These are phyloP conservation scores for Mimachlamys varia DNA, from an alignment of 2,888 invertebrate species.

Conservation along the genomic window DNA sequence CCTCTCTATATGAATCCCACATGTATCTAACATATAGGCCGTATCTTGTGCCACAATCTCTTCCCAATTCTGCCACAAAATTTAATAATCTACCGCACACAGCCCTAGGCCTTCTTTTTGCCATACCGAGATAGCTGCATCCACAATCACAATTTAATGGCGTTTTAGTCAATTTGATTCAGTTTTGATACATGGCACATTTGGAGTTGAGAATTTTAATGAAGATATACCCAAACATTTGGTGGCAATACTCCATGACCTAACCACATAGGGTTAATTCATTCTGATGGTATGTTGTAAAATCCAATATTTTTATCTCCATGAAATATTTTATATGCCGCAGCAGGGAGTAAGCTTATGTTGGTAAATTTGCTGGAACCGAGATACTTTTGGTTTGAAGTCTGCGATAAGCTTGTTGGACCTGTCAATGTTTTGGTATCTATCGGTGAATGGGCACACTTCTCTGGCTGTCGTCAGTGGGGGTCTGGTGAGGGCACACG, in stretches of 20 bases:
- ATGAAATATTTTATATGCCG: not conserved
- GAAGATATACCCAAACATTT: not conserved
- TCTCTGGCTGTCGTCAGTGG: not conserved
- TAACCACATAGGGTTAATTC: conserved; percentile 21
- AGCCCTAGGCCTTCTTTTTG: not conserved
- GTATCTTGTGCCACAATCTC: not conserved
- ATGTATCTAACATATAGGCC: not conserved
- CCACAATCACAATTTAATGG: not conserved
- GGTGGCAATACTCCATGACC: not conserved
- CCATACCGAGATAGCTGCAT: not conserved
- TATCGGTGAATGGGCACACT: conserved; percentile 17
- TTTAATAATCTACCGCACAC: not conserved
- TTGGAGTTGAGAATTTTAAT: conserved; percentile 25
- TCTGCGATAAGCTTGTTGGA: not conserved
- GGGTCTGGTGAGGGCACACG: not conserved
- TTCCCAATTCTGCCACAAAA: conserved; percentile 8
- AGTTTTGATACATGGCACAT: conserved; percentile 15
- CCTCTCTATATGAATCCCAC: not conserved
- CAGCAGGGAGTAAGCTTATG: conserved; percentile 12
- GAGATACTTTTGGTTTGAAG: conserved; percentile 8
- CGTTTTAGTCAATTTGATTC: not conserved
- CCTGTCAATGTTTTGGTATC: not conserved
- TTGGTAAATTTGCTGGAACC: not conserved
- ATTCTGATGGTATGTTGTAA: conserved; percentile 16
- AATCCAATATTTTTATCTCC: conserved; percentile 5